Evolutionary conservation across 2,888 invertebrate species (phyloP), one percentile per base, ranked within the genome.

Genomic region (Odontomyia ornata): DNA sequence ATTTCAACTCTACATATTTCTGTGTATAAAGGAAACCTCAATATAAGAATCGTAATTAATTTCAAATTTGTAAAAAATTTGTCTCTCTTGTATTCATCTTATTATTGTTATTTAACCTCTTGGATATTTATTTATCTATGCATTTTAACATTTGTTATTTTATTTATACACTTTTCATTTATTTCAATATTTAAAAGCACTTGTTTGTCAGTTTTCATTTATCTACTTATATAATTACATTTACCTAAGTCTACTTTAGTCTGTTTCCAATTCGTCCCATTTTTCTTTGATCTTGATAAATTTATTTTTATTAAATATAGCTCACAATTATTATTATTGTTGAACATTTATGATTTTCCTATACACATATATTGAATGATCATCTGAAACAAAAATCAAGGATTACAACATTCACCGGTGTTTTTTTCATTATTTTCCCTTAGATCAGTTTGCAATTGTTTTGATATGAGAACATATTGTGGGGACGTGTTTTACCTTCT

Each of bases 171-270:
- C 25, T 71, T 62, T 75, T 67, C 36, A 64, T 69, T 76, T 65
- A 69, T 60, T 62, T 52, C 60, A 57, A 76, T 36, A 76, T 76
- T 78, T 78, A 76, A 78, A 78, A 78, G 78, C 78, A 78, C 78
- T 78, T 78, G 78, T 76, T 78, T 76, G 52, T 73, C 76, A 62
- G 72, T 78, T 78, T 69, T 77, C 56, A 71, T 73, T 71, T 9
- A 11, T n/a, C n/a, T n/a, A 52, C 43, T 23, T 73, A 30, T 73
- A 27, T 60, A 73, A 69, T 47, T 36, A 36, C 36, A 69, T 69
- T 69, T 25, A 18, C 52, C 7, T 69, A 47, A 15, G 46, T 72
- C 60, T 73, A 73, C 18, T 57, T 72, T 56, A 56, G 21, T 52
- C 25, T 47, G n/a, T 73, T 36, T 36, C 43, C 21, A 60, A 15